phyloP scores from a whole-genome alignment of 2,888 invertebrate species.

The Leucophenga maculata region DNA sequence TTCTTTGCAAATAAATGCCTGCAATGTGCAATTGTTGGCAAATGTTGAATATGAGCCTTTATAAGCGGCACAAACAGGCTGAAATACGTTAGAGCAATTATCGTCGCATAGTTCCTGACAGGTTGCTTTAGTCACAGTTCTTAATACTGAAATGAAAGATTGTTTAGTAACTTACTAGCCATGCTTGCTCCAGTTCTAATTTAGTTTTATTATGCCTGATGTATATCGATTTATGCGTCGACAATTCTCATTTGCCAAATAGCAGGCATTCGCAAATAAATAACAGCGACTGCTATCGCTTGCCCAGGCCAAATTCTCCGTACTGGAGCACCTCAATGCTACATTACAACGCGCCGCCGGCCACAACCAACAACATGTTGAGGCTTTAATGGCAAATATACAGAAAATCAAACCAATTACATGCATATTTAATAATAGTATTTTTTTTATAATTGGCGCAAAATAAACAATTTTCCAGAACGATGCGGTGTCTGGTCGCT shows the following conservation, averaged over 20 bases:
- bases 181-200: neutral
- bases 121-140: slow-evolving; percentile 38
- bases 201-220: neutral
- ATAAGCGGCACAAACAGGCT: slow-evolving; percentile 41
- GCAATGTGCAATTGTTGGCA: slow-evolving; percentile 8
- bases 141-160: slow-evolving; percentile 36
- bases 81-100: slow-evolving; percentile 31
- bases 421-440: slow-evolving; percentile 36
- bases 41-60: slow-evolving; percentile 29
- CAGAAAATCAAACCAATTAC: neutral
- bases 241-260: slow-evolving; percentile 48
- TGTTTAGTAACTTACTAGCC: neutral
- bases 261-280: slow-evolving; percentile 52
- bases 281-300: slow-evolving; percentile 34
- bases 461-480: no score
- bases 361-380: slow-evolving; percentile 25
- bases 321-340: slow-evolving; percentile 41
- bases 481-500: no score
- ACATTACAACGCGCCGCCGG: neutral
- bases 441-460: no score
- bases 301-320: slow-evolving; percentile 53
- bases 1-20: neutral
- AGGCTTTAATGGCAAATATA: slow-evolving; percentile 27
- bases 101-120: slow-evolving; percentile 44
- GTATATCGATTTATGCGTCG: slow-evolving; percentile 28